A percentile compares a stretch with the other conserved stretches of the same genome.
These are phyloP conservation scores for Dysidea cf. avara DNA, from an alignment of 37 sponge, comb jelly and placozoan species.

Conservation along the genomic window DNA sequence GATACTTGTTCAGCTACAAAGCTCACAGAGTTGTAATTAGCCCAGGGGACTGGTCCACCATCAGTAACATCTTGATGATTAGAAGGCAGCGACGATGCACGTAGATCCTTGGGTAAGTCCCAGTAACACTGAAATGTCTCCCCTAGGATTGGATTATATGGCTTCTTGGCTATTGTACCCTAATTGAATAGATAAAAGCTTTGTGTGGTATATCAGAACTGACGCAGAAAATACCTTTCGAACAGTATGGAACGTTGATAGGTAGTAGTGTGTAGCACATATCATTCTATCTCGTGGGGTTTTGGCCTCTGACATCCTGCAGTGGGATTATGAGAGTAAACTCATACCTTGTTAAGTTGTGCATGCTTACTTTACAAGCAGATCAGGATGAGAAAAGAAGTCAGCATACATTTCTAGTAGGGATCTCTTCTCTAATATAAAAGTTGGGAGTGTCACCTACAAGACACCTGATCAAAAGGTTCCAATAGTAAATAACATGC, in stretches of 20 bases:
- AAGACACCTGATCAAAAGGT: neutral
- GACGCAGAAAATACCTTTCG: constrained; percentile 67
- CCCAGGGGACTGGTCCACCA: constrained; percentile 82
- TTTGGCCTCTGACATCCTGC: constrained; percentile 65
- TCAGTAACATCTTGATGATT: constrained; percentile 25
- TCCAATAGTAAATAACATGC: neutral
- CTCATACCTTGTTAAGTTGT: neutral
- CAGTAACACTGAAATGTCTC: constrained; percentile 95
- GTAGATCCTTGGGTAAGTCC: constrained; percentile 66
- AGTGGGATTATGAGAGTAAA: neutral
- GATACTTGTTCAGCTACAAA: constrained; percentile 98
- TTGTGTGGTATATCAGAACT: too few species aligned
- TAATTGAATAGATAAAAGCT: neutral
- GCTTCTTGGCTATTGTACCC: constrained; percentile 95
- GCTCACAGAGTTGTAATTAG: constrained; percentile 64
- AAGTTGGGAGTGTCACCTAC: constrained; percentile 92
- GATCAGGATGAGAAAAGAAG: constrained; percentile 94
- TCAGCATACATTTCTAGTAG: constrained; percentile 99
- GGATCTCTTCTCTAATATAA: constrained; percentile 98
- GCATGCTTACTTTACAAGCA: constrained; percentile 67
- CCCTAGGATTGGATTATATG: constrained; percentile 97
- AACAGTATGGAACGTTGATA: constrained; percentile 95
- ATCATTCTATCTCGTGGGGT: constrained; percentile 82
- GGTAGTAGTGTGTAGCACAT: constrained; percentile 71
- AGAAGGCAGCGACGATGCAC: neutral